Conservation (phyloP, 1,140 invertebrate species). For the Camponotus pennsylvanicus region DNA sequence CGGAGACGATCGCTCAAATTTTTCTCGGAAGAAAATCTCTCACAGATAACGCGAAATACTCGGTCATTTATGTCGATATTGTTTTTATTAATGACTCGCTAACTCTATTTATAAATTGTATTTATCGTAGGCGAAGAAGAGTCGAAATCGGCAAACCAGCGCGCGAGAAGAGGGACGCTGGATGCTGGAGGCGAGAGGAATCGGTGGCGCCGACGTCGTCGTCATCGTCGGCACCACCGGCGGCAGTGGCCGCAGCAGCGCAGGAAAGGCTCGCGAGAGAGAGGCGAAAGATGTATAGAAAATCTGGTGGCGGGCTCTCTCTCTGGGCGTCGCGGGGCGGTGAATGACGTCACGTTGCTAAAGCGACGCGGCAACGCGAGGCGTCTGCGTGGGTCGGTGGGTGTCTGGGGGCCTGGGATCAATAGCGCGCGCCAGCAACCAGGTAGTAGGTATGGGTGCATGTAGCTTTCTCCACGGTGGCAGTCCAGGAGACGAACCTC, state of each 20-base stretch:
- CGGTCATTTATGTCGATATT: no score
- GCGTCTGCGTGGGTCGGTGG: slow-evolving; percentile 84
- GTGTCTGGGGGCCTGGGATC: slow-evolving; percentile 83
- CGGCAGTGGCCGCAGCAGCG: slow-evolving; percentile 38
- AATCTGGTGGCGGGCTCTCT: slow-evolving; percentile 63
- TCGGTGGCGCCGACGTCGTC: slow-evolving; percentile 35
- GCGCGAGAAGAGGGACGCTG: not conserved
- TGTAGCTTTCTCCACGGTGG: slow-evolving; percentile 82
- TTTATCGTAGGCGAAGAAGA: not conserved
- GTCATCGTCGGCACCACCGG: slow-evolving; percentile 36
- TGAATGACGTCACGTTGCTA: slow-evolving; percentile 86
- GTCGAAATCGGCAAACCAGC: not conserved
- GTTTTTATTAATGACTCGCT: no score
- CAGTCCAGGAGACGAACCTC: slow-evolving; percentile 85
- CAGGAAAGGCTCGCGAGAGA: slow-evolving; percentile 61
- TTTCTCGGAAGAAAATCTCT: not conserved
- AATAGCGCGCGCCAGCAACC: slow-evolving; percentile 85
- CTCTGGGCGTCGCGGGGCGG: slow-evolving; percentile 67
- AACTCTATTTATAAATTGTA: not conserved
- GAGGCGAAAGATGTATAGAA: slow-evolving; percentile 69
- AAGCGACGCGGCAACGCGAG: slow-evolving; percentile 85
- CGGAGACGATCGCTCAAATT: not conserved
- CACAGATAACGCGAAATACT: not conserved
- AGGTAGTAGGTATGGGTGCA: slow-evolving; percentile 82
- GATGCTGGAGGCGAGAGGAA: not conserved